Conservation (phyloP, 1,140 invertebrate species). For the Lasioglossum albipes region DNA sequence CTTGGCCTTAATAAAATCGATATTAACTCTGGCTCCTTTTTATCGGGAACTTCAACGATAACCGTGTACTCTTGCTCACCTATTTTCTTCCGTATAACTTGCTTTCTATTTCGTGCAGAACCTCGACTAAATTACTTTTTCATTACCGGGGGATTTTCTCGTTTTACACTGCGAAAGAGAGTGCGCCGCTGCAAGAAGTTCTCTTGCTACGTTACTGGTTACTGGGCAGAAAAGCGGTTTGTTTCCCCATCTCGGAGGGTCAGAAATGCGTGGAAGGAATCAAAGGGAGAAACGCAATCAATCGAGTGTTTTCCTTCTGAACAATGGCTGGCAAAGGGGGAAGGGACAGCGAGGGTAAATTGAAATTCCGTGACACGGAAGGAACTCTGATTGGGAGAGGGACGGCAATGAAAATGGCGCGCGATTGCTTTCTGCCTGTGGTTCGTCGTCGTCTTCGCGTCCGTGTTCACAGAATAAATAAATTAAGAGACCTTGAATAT, state of each 20-base stretch:
- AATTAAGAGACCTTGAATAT: too few species aligned
- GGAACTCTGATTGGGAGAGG: conserved; percentile 39
- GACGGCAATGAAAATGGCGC: background rate
- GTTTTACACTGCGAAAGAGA: background rate
- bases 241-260: conserved; percentile 37
- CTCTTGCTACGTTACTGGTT: conserved; percentile 2
- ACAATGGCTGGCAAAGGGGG: conserved; percentile 9
- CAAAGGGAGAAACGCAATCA: conserved; percentile 45
- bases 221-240: background rate
- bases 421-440: background rate
- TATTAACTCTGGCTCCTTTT: background rate
- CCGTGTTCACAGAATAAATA: too few species aligned
- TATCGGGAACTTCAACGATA: background rate
- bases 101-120: background rate
- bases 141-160: background rate
- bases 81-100: background rate
- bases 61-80: background rate
- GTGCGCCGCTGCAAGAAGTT: background rate
- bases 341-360: conserved; percentile 44
- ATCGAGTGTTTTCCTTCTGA: conserved; percentile 54
- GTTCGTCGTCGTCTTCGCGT: background rate
- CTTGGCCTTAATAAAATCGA: background rate
- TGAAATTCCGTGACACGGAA: conserved; percentile 56
- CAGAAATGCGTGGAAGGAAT: conserved; percentile 54
- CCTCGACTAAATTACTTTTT: background rate